A percentile compares a stretch with the other conserved stretches of the same genome.
Evolutionary conservation across 2,113 vertebrate species (phyloP).

Genomic region (Apteryx mantelli): DNA sequence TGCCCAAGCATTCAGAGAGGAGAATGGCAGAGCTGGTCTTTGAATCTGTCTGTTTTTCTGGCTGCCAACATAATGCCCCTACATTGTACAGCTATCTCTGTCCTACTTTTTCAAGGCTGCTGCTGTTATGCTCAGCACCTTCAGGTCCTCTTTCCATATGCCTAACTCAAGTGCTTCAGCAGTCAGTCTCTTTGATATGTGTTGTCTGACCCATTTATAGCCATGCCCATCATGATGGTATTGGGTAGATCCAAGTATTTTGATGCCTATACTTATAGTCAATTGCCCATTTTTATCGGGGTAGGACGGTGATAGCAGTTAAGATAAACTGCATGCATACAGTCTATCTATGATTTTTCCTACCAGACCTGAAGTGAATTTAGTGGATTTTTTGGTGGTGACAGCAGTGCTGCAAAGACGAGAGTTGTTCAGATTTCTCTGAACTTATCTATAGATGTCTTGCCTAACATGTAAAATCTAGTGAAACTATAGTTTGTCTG

Average conservation of each 20-base stretch:
- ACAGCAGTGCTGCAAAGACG: background rate
- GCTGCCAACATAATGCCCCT: background rate
- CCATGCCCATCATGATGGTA: background rate
- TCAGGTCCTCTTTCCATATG: background rate
- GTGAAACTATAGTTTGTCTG: background rate
- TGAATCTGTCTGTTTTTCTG: background rate
- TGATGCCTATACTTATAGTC: background rate
- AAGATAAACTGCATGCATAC: background rate
- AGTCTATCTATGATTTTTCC: background rate
- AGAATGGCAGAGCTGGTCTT: background rate
- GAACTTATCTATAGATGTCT: background rate
- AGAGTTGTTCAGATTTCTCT: background rate
- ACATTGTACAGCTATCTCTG: background rate
- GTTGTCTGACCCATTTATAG: background rate
- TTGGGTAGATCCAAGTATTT: background rate
- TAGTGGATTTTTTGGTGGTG: background rate
- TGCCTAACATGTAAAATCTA: background rate
- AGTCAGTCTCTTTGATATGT: background rate
- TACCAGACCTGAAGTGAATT: background rate
- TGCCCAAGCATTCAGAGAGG: background rate
- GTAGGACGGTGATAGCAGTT: background rate
- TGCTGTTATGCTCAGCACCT: background rate
- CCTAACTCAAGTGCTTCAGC: background rate
- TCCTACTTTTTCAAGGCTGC: background rate
- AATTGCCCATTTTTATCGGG: background rate